These are phyloP conservation scores for Punctoribates punctum DNA, from an alignment of 2,888 invertebrate species.

Conservation along the genomic window DNA sequence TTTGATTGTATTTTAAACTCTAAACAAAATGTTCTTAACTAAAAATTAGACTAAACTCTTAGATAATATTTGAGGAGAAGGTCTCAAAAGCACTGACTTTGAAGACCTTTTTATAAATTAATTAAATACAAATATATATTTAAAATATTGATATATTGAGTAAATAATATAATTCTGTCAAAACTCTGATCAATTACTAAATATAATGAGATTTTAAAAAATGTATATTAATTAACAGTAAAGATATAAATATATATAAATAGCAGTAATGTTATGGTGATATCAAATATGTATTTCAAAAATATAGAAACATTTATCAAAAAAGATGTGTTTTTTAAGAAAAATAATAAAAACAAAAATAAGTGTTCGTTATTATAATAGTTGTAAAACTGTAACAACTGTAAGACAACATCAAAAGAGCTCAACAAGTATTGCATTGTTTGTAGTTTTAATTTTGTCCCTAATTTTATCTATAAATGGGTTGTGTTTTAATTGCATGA, in stretches of 20 bases:
- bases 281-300: background rate
- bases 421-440: slow-evolving; percentile 15
- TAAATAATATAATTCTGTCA: slow-evolving; percentile 7
- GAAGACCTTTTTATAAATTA: slow-evolving; percentile 3
- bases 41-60: background rate
- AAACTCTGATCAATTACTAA: background rate
- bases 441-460: background rate
- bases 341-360: background rate
- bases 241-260: background rate
- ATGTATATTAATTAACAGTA: background rate
- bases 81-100: background rate
- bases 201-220: background rate
- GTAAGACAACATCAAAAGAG: background rate
- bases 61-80: background rate
- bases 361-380: background rate
- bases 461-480: slow-evolving; percentile 13
- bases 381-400: no score
- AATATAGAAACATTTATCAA: slow-evolving; percentile 1
- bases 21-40: background rate
- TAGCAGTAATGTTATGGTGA: slow-evolving; percentile 14
- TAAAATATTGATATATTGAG: background rate
- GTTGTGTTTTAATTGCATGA: slow-evolving; percentile 11
- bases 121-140: background rate
- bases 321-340: background rate
- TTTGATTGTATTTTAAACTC: background rate